A percentile compares a stretch with the other conserved stretches of the same genome.
These are phyloP conservation scores for Proterorhinus semilunaris DNA, from an alignment of 2,113 vertebrate genomes.

Conservation along the genomic window DNA sequence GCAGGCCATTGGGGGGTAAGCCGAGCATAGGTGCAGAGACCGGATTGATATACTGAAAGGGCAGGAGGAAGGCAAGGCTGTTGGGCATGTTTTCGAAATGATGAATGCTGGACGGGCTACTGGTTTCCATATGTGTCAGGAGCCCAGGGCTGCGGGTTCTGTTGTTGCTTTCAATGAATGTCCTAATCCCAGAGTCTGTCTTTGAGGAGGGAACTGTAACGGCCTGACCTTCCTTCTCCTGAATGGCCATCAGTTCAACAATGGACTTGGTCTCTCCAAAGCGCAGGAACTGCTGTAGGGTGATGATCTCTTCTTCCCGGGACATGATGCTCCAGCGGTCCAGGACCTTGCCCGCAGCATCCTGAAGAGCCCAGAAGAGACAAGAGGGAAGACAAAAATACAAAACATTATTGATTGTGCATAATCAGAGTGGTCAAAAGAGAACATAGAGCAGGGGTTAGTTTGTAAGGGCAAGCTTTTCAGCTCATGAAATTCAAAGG, in stretches of 20 bases:
- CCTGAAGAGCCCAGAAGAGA: constrained; percentile 84
- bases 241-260: constrained; percentile 99
- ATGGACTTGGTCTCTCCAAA: constrained; percentile 99
- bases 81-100: constrained; percentile 99
- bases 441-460: constrained; percentile 62
- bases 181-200: constrained; percentile 97
- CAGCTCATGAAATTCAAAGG: constrained; percentile 74
- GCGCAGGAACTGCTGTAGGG: constrained; percentile 98
- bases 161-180: constrained; percentile 99
- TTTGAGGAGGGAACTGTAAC: constrained; percentile 97
- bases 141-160: constrained; percentile 95
- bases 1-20: constrained; percentile 91
- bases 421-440: constrained; percentile 79
- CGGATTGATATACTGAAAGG: constrained; percentile 98
- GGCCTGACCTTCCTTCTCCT: constrained; percentile 99
- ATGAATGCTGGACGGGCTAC: constrained; percentile 97
- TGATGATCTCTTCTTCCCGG: constrained; percentile 99
- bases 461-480: constrained; percentile 71
- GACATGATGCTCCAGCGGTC: constrained; percentile 99
- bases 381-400: constrained; percentile 88
- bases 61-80: constrained; percentile 95
- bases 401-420: constrained; percentile 87
- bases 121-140: constrained; percentile 93
- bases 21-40: constrained; percentile 95
- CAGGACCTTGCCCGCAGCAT: constrained; percentile 98